These are phyloP conservation scores for Melinaea menophilus DNA, from an alignment of 2,888 invertebrate species.

Conservation along the genomic window DNA sequence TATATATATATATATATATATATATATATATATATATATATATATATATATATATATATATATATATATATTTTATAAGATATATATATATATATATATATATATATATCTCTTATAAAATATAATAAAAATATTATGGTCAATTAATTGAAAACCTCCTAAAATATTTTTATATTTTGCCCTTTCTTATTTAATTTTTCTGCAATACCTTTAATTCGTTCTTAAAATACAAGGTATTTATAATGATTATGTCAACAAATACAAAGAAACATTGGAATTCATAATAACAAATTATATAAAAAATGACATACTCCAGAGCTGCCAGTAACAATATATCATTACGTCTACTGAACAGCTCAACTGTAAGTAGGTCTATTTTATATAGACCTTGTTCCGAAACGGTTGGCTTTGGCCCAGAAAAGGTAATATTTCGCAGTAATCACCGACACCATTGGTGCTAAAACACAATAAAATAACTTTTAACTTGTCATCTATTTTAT, in stretches of 20 bases:
- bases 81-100: background rate
- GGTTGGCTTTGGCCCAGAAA: slow-evolving; percentile 31
- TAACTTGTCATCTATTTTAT: slow-evolving; percentile 20
- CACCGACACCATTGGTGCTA: slow-evolving; percentile 24
- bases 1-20: background rate
- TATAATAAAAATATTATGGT: background rate
- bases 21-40: background rate
- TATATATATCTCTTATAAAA: background rate
- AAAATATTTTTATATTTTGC: too few species aligned
- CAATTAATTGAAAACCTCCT: background rate
- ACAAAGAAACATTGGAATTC: background rate
- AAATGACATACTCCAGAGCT: background rate
- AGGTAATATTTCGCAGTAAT: slow-evolving; percentile 28
- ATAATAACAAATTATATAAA: too few species aligned
- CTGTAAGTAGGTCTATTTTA: slow-evolving; percentile 17
- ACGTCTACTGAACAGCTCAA: slow-evolving; percentile 3
- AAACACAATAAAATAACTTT: slow-evolving; percentile 21
- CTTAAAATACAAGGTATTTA: background rate
- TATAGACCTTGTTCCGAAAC: slow-evolving; percentile 18
- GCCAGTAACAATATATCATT: slow-evolving; percentile 1
- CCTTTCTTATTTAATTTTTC: too few species aligned
- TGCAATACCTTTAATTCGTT: too few species aligned
- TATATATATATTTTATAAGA: background rate
- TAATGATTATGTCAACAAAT: background rate
- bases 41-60: background rate